These are phyloP conservation scores for Holotrichia oblita DNA, from an alignment of 1,140 invertebrate species.

Conservation along the genomic window DNA sequence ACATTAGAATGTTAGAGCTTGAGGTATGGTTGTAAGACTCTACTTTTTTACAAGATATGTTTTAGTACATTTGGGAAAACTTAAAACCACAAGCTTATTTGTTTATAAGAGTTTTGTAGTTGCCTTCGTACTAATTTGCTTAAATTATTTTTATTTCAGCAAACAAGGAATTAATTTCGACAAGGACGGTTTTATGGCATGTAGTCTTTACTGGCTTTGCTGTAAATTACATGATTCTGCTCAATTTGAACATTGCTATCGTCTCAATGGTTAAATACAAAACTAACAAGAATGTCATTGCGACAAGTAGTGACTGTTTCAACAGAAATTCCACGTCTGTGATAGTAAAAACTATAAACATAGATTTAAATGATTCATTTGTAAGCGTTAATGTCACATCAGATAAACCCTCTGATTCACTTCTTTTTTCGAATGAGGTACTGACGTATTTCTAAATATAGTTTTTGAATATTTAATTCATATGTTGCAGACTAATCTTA, in stretches of 20 bases:
- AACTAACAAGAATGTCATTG: constrained; percentile 46
- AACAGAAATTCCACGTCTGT: background rate
- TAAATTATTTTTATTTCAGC: constrained; percentile 19
- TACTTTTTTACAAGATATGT: too few species aligned
- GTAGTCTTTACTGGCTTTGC: constrained; percentile 77
- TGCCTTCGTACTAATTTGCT: background rate
- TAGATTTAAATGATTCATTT: constrained; percentile 2
- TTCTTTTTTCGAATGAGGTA: background rate
- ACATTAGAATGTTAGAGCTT: too few species aligned
- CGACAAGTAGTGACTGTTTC: constrained; percentile 52
- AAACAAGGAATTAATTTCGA: constrained; percentile 29
- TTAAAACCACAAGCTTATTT: too few species aligned
- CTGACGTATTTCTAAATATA: background rate
- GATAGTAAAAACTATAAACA: background rate
- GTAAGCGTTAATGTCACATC: background rate
- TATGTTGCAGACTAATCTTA: background rate
- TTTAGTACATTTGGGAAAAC: too few species aligned
- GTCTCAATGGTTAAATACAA: constrained; percentile 78
- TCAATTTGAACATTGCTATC: constrained; percentile 87
- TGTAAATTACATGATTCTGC: constrained; percentile 82
- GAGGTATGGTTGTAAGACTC: too few species aligned
- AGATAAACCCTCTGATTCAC: background rate
- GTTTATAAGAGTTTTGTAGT: too few species aligned
- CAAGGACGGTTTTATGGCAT: constrained; percentile 68
- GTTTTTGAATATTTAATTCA: background rate